These are phyloP conservation scores for Cygnus atratus DNA, from an alignment of 2,113 vertebrate species.

Conservation along the genomic window DNA sequence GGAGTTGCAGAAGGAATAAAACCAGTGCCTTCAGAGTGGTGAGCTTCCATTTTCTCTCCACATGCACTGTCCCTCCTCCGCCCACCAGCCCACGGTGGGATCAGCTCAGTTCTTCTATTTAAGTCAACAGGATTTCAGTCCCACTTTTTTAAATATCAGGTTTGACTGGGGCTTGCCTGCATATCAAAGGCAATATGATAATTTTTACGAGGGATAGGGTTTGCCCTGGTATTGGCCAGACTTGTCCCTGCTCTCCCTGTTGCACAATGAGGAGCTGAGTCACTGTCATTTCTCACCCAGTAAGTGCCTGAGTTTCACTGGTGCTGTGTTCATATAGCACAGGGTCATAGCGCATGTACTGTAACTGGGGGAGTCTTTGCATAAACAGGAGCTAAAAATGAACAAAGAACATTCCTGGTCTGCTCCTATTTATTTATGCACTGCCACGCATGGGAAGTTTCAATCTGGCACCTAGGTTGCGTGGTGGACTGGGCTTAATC, in stretches of 20 bases:
- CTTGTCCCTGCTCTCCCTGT: not conserved
- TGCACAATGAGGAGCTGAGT: constrained; percentile 3
- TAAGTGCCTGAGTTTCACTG: accelerated
- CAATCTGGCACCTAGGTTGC: not conserved
- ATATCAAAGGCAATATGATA: constrained; percentile 47
- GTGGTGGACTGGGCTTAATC: not conserved
- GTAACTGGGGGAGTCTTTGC: not conserved
- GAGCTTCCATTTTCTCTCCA: not conserved
- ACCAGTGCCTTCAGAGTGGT: not conserved
- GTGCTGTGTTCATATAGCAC: not conserved
- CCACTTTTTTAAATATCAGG: constrained; percentile 45
- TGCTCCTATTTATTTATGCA: not conserved
- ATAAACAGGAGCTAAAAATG: not conserved
- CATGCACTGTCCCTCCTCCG: accelerated
- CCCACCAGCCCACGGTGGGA: accelerated
- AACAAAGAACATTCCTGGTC: not conserved
- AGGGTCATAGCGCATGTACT: not conserved
- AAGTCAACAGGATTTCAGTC: not conserved
- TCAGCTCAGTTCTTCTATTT: not conserved
- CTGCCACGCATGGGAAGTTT: not conserved
- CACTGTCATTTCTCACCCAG: not conserved
- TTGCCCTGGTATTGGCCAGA: not conserved
- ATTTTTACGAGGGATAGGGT: constrained; percentile 43
- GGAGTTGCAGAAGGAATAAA: not conserved
- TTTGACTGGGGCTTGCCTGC: constrained; percentile 26